Percentiles rank a stretch among this genome's conserved stretches.
Evolutionary conservation across 2,888 invertebrate species (phyloP).

Genomic region (Syrphus vitripennis): DNA sequence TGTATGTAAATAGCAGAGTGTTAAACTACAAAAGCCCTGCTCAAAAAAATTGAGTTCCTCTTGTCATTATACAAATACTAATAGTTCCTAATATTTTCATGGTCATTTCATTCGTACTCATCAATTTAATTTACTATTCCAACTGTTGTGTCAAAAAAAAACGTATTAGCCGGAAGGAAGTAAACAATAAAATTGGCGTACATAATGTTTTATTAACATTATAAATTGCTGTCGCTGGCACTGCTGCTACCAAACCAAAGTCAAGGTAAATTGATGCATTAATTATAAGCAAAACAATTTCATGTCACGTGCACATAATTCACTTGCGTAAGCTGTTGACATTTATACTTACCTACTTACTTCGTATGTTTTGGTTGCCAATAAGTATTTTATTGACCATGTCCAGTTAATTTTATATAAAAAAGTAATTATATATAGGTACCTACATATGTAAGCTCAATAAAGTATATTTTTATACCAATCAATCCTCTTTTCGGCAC

Average conservation of each 20-base stretch:
- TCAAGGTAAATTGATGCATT: not conserved
- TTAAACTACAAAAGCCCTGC: too few species aligned
- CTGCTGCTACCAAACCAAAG: not conserved
- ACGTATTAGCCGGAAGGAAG: constrained; percentile 27
- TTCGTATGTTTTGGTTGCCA: not conserved
- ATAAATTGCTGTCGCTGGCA: not conserved
- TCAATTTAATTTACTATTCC: not conserved
- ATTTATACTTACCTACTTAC: not conserved
- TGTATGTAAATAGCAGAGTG: too few species aligned
- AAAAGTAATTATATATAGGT: too few species aligned
- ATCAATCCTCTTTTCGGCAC: too few species aligned
- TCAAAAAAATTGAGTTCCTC: too few species aligned
- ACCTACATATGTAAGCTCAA: too few species aligned
- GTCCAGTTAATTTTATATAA: not conserved
- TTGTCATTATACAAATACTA: too few species aligned
- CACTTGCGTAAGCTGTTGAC: not conserved
- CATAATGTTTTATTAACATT: constrained; percentile 25
- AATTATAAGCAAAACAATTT: not conserved
- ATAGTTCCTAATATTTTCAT: not conserved
- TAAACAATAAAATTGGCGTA: constrained; percentile 22
- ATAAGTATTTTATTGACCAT: not conserved
- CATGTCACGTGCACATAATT: not conserved
- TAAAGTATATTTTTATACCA: too few species aligned
- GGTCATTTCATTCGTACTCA: not conserved
- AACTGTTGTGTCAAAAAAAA: not conserved